Percentiles rank a stretch among this genome's conserved stretches.
Evolutionary conservation across 2,797 vertebrate species (phyloP).

Genomic region (Etheostoma perlongum): DNA sequence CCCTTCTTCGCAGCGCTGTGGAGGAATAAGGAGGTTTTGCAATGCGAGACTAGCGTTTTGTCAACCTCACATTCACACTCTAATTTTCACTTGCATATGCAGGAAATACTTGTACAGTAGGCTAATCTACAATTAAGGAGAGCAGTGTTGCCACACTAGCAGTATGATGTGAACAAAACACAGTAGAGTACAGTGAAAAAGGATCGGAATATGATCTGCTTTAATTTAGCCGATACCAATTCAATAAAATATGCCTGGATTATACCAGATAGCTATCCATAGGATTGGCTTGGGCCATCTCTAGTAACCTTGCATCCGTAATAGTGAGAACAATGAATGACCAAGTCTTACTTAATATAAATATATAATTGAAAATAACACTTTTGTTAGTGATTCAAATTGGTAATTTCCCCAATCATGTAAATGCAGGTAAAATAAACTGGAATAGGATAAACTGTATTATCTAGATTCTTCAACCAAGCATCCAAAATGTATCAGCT

Average conservation of each 20-base stretch:
- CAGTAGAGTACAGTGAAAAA: neutral
- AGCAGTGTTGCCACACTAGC: neutral
- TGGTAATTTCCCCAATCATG: neutral
- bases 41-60: neutral
- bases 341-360: no score
- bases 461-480: neutral
- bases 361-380: neutral
- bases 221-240: neutral
- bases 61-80: neutral
- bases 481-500: neutral
- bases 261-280: neutral
- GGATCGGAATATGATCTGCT: neutral
- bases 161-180: neutral
- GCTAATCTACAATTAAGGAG: neutral
- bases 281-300: neutral
- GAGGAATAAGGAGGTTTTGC: no score
- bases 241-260: neutral
- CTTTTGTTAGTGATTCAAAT: neutral
- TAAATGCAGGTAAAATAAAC: neutral
- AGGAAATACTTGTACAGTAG: neutral
- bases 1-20: no score
- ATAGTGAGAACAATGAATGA: neutral
- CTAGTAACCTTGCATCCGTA: neutral
- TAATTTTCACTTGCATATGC: neutral
- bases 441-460: neutral